Evolutionary conservation across 2,113 vertebrate species (phyloP), one percentile per base, ranked within the genome.

Genomic region (Ammospiza caudacuta): DNA sequence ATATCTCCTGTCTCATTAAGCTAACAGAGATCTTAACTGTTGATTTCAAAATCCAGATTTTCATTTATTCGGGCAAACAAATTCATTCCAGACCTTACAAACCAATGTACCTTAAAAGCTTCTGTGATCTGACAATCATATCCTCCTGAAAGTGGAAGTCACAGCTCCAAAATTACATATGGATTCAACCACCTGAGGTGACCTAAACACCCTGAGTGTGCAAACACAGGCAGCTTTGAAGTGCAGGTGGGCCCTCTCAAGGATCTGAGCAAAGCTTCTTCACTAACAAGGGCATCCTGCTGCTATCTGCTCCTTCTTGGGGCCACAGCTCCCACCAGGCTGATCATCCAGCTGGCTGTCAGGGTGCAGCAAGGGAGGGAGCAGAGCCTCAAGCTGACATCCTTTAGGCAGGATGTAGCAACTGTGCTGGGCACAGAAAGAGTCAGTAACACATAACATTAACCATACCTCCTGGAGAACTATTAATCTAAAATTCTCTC

Each of bases 341-440:
- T 25, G 52, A 84, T 20, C 35, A 87, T 24, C 13, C 47, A 64
- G 63, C 13, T 78, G 81, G 69, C 20, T 75, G 29, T 4, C 6
- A 79, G 70, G 19, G 12, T n/a, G 33, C 9, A 67, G 52, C 28
- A 72, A 63, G 21, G 21, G 43, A 86, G 22, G 19, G 33, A 88
- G 41, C 44, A 83, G 31, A 69, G 27, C 37, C 57, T 63, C 57
- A 24, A 35, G 8, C 39, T 44, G 28, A 62, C 31, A 37, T 75
- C 55, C 57, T 67, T 35, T 1, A 83, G 67, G 62, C 54, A 58
- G 41, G 80, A 19, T 11, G 46, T 43, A 43, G 44, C 58, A 61
- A 87, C 59, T 0, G 0, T 5, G 2, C 44, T n/a, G 3, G 4
- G 19, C 29, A 21, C 31, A 35, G 27, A 47, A 68, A 59, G 22